phyloP scores from a whole-genome alignment of 2,888 invertebrate species.

The Cancer borealis region DNA sequence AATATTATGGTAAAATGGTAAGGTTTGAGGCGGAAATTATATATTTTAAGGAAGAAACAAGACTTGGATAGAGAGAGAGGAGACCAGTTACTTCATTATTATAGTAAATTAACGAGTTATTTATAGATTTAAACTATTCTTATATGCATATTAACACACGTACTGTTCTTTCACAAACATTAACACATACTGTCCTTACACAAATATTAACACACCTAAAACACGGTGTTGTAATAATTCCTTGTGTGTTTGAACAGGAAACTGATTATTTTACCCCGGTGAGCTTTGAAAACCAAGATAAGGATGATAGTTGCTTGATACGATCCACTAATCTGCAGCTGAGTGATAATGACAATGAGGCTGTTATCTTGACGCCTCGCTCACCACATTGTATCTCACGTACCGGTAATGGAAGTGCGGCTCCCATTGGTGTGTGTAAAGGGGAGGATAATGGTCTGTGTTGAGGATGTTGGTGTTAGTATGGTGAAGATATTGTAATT shows the following conservation, averaged over 20 bases:
- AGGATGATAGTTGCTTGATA: neutral
- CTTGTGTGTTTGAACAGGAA: neutral
- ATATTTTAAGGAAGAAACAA: too few species aligned
- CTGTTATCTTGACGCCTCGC: neutral
- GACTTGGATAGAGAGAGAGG: neutral
- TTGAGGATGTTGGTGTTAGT: neutral
- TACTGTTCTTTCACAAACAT: too few species aligned
- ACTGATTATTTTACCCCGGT: neutral
- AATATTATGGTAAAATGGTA: too few species aligned
- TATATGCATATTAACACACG: too few species aligned
- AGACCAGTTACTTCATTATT: neutral
- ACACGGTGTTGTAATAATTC: neutral
- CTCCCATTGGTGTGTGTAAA: neutral
- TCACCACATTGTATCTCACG: neutral
- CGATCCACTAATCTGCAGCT: neutral
- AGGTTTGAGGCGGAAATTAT: too few species aligned
- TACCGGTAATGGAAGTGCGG: neutral
- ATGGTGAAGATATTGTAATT: neutral
- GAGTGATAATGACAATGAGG: neutral
- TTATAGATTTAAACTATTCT: too few species aligned
- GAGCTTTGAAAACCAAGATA: neutral
- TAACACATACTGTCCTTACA: neutral
- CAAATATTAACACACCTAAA: neutral
- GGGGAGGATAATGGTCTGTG: neutral
- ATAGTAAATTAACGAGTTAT: neutral